These are phyloP conservation scores for Drosophila mimica DNA, from an alignment of 2,888 invertebrate species.

Conservation along the genomic window DNA sequence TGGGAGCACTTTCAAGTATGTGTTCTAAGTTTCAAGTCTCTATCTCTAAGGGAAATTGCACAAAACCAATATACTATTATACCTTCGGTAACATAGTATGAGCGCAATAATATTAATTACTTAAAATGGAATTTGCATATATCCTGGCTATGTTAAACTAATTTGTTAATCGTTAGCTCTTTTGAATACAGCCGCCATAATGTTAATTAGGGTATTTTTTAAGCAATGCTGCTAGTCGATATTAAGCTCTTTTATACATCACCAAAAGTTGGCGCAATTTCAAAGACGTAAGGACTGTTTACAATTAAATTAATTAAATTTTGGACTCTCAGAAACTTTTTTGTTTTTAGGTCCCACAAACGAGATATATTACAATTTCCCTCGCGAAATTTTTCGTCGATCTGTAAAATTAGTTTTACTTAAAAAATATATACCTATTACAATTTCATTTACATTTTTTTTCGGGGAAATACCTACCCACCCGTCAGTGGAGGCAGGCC, in stretches of 20 bases:
- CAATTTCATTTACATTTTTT: background rate
- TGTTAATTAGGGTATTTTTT: background rate
- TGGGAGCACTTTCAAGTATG: too few species aligned
- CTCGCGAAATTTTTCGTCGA: background rate
- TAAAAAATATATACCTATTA: background rate
- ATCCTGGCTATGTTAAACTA: background rate
- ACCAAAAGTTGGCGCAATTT: background rate
- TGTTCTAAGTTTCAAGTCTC: too few species aligned
- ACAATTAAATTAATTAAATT: background rate
- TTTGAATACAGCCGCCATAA: background rate
- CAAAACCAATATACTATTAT: too few species aligned
- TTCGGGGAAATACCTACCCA: slow-evolving; percentile 75
- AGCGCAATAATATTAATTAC: background rate
- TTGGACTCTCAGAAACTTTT: background rate
- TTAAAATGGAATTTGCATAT: background rate
- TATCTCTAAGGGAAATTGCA: too few species aligned
- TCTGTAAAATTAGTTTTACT: background rate
- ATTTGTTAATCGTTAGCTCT: background rate
- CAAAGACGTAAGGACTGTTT: background rate
- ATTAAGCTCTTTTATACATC: background rate
- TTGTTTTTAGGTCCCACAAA: background rate
- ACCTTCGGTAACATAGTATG: background rate
- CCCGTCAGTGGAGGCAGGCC: slow-evolving; percentile 83
- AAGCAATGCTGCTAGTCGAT: background rate
- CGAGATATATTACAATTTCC: background rate